A percentile compares a stretch with the other conserved stretches of the same genome.
phyloP scores from a whole-genome alignment of 2,113 vertebrate species.

The Lutjanus erythropterus region DNA sequence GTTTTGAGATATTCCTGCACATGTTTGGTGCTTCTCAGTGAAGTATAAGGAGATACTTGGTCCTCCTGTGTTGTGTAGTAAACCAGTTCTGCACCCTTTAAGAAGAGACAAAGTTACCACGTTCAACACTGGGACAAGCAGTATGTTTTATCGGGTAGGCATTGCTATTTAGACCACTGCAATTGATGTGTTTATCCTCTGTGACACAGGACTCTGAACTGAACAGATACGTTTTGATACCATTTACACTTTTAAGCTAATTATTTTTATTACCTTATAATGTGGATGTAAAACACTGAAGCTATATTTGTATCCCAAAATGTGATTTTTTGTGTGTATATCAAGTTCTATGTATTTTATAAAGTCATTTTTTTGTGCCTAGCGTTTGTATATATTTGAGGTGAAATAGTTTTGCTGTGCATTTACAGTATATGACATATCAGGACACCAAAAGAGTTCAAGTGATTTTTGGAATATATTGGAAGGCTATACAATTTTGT shows the following conservation, averaged over 20 bases:
- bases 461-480: constrained; percentile 41
- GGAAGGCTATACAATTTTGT: constrained; percentile 41
- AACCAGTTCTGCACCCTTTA: constrained; percentile 22
- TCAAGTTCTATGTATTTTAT: constrained; percentile 58
- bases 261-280: constrained; percentile 51
- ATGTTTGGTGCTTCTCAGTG: constrained; percentile 40
- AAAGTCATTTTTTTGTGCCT: constrained; percentile 41
- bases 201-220: constrained; percentile 50
- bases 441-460: constrained; percentile 36
- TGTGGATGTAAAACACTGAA: constrained; percentile 76
- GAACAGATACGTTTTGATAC: constrained; percentile 46
- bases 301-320: constrained; percentile 83
- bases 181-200: constrained; percentile 26
- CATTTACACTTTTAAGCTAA: constrained; percentile 59
- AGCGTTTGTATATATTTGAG: constrained; percentile 62
- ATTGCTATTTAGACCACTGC: constrained; percentile 25
- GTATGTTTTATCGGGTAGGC: constrained; percentile 37
- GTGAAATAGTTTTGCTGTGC: constrained; percentile 45
- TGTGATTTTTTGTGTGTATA: constrained; percentile 80
- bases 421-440: constrained; percentile 43
- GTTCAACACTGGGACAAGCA: constrained; percentile 35
- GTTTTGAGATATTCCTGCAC: constrained; percentile 45
- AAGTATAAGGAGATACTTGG: constrained; percentile 42
- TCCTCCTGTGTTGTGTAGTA: constrained; percentile 21
- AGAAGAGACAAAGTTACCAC: constrained; percentile 16